These are phyloP conservation scores for Beaufortia kweichowensis DNA, from an alignment of 2,113 vertebrate species.

Conservation along the genomic window DNA sequence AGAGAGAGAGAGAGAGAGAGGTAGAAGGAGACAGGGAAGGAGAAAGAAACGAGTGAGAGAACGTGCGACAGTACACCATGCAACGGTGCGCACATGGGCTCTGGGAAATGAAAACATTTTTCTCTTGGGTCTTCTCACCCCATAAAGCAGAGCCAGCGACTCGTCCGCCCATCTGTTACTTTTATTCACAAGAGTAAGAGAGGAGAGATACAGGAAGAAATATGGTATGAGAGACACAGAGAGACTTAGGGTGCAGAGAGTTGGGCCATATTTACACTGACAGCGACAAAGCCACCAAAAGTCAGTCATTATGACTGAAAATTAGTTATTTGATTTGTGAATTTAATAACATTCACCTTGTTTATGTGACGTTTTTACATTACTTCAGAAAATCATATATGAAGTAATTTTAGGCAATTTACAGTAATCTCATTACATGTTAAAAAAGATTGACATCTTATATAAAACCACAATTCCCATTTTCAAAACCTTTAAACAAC, in stretches of 20 bases:
- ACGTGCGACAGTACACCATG: constrained; percentile 2
- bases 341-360: no score
- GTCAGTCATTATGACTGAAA: no score
- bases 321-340: no score
- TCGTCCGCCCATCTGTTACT: constrained; percentile 45
- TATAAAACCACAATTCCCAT: no score
- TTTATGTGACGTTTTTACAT: no score
- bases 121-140: constrained; percentile 47
- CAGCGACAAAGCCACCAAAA: no score
- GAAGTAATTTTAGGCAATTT: no score
- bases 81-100: constrained; percentile 36
- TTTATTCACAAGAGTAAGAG: constrained; percentile 17
- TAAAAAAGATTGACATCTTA: no score
- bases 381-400: no score
- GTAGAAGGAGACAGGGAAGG: background rate
- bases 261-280: background rate
- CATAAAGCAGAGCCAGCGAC: constrained; percentile 46
- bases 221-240: background rate
- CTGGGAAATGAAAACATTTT: constrained; percentile 48
- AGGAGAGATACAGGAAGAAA: constrained; percentile 5
- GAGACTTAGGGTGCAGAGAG: constrained; percentile 2
- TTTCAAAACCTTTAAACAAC: no score
- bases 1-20: constrained; percentile 10
- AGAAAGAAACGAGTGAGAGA: constrained; percentile 1
- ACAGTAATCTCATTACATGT: no score